Evolutionary conservation across 2,113 vertebrate genomes (phyloP).

Genomic region (cattle (Bos taurus)): ARS-UCD2.0 NC_037355.1:4053501-4054000

Average conservation of each 20-base stretch:
- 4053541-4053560: too few relatives aligned
- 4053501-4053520: too few relatives aligned
- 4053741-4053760: background rate
- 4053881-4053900: background rate
- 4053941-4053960: background rate
- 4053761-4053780: background rate
- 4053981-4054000: background rate
- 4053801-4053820: background rate
- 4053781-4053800: background rate
- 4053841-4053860: background rate
- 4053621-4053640: background rate
- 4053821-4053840: background rate
- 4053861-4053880: background rate
- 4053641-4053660: background rate
- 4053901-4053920: background rate
- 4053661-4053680: too few relatives aligned
- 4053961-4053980: background rate
- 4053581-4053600: background rate
- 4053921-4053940: background rate
- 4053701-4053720: background rate
- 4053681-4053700: background rate
- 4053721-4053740: background rate
- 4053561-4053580: too few relatives aligned
- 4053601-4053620: background rate
- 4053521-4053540: too few relatives aligned